These are phyloP conservation scores for Zaprionus tsacasi DNA, from an alignment of 1,140 invertebrate genomes.

Conservation along the genomic window DNA sequence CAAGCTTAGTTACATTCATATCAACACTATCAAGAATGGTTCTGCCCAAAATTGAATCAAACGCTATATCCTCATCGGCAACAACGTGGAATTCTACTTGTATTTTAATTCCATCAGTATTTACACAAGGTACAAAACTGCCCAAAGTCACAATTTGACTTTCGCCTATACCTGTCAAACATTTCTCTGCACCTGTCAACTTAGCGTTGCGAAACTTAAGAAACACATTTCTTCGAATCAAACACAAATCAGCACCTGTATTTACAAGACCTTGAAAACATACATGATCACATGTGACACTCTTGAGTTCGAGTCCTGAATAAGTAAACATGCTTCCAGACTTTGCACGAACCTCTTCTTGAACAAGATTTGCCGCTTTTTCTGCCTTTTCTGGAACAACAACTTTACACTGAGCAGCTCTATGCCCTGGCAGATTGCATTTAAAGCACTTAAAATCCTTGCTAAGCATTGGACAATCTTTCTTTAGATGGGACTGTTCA, in stretches of 20 bases:
- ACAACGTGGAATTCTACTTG: conserved; percentile 27
- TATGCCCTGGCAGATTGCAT: neutral
- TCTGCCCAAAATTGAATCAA: conserved; percentile 25
- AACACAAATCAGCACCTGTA: conserved; percentile 15
- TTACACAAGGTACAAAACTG: conserved; percentile 4
- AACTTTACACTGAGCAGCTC: neutral
- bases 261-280: neutral
- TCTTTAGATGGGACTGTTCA: too few species aligned
- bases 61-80: conserved; percentile 28
- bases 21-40: conserved; percentile 12
- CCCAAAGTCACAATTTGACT: conserved; percentile 27
- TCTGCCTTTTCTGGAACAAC: neutral
- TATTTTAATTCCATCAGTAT: conserved; percentile 18
- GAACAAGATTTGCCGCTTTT: neutral
- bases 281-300: neutral
- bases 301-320: neutral
- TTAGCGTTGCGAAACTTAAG: neutral
- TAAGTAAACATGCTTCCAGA: neutral
- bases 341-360: neutral
- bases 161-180: conserved; percentile 24
- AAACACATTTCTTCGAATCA: conserved; percentile 10
- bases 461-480: too few species aligned
- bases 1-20: neutral
- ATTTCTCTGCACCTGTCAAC: conserved; percentile 5
- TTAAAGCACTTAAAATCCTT: neutral